These are phyloP conservation scores for Astatotilapia flaviijosephi DNA, from an alignment of 2,113 vertebrate genomes.

Conservation along the genomic window DNA sequence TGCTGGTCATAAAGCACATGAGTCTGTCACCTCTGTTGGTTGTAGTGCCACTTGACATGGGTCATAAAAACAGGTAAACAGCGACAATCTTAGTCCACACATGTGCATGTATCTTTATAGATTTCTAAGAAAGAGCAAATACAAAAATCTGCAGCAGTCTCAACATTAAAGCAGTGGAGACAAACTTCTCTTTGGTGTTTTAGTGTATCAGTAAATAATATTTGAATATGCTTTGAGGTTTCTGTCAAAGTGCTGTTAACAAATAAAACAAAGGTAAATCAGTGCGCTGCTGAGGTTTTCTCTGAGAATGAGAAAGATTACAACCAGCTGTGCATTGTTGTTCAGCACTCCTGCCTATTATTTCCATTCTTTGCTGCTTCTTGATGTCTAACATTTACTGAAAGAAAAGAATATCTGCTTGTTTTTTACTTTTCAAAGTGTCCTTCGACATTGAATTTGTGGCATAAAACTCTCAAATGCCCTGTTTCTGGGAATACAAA, in stretches of 20 bases:
- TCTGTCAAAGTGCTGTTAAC: background rate
- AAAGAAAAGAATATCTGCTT: background rate
- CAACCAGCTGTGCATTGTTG: background rate
- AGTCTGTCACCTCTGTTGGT: background rate
- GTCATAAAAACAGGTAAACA: background rate
- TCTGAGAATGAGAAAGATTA: background rate
- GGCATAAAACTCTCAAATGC: background rate
- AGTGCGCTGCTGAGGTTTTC: background rate
- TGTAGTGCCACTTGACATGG: background rate
- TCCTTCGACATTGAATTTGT: background rate
- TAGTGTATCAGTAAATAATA: background rate
- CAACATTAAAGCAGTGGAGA: background rate
- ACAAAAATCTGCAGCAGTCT: background rate
- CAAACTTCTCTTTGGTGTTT: background rate
- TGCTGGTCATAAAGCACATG: background rate
- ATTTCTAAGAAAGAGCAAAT: background rate
- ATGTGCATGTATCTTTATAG: background rate
- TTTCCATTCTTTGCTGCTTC: background rate
- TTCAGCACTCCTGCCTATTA: background rate
- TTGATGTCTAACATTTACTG: background rate
- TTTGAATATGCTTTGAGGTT: background rate
- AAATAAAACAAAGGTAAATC: background rate
- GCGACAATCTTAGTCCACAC: background rate
- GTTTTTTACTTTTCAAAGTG: background rate
- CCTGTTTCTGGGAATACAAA: background rate